phyloP scores from a whole-genome alignment of 2,888 invertebrate genomes.

The Lepetodrilus schrolli region DNA sequence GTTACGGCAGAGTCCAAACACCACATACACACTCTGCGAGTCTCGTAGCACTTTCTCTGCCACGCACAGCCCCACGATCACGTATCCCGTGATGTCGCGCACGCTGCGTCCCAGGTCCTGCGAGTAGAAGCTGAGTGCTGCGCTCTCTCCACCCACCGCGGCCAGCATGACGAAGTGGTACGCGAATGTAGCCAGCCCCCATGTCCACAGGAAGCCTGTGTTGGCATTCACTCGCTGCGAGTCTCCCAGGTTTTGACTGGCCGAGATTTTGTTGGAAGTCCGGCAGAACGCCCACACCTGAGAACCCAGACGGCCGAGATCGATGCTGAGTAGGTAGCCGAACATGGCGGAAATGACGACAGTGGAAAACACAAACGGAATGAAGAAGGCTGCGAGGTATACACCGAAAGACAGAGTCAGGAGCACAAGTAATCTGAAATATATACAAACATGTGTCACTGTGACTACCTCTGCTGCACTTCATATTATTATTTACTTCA shows the following conservation, averaged over 20 bases:
- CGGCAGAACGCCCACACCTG: constrained; percentile 50
- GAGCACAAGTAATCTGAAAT: constrained; percentile 62
- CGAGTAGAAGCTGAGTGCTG: constrained; percentile 57
- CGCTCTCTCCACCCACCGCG: constrained; percentile 56
- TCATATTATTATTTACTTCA: too few relatives aligned
- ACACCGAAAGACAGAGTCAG: constrained; percentile 57
- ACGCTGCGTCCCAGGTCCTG: constrained; percentile 41
- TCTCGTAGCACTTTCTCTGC: constrained; percentile 64
- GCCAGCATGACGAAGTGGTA: constrained; percentile 65
- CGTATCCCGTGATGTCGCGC: constrained; percentile 60
- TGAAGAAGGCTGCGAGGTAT: constrained; percentile 63
- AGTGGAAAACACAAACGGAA: constrained; percentile 56
- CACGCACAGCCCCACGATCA: constrained; percentile 65
- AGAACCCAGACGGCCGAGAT: constrained; percentile 62
- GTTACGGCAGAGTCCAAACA: constrained; percentile 68
- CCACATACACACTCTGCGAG: constrained; percentile 64
- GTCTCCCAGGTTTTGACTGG: constrained; percentile 35
- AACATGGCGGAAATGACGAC: constrained; percentile 60
- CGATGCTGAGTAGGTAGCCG: constrained; percentile 70
- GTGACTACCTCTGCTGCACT: too few relatives aligned
- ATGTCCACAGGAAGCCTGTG: constrained; percentile 64
- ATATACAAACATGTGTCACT: too few relatives aligned
- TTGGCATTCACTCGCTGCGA: constrained; percentile 39
- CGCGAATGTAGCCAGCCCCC: constrained; percentile 58
- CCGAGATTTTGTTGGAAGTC: constrained; percentile 54